Conservation (phyloP, 2,797 vertebrate genomes). For the Sebastiscus tertius region DNA sequence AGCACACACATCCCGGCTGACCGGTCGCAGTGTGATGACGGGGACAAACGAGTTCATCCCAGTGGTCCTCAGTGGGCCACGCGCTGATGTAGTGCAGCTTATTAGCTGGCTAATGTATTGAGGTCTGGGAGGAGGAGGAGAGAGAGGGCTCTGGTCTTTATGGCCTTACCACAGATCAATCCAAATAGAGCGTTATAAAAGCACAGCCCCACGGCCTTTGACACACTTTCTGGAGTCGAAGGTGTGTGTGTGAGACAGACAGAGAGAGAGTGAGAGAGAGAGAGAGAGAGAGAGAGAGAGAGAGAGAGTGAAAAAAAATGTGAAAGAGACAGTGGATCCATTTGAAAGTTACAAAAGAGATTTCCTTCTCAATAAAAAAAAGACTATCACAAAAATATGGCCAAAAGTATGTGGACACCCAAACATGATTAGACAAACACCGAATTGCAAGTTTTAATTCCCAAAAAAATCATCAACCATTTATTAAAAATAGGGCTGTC, state of each 20-base stretch:
- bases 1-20: conserved; percentile 6
- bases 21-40: conserved; percentile 51
- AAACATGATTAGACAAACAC: not conserved
- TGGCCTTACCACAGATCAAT: conserved; percentile 48
- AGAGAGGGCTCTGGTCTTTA: conserved; percentile 6
- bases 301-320: too few species aligned
- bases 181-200: conserved; percentile 44
- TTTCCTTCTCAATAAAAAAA: not conserved
- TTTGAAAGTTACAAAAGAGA: not conserved
- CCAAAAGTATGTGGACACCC: not conserved
- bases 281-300: not conserved
- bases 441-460: not conserved
- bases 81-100: conserved; percentile 63
- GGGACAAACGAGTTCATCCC: conserved; percentile 53
- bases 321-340: not conserved
- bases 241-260: not conserved
- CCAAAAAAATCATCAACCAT: not conserved
- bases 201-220: conserved; percentile 25
- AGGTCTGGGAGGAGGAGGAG: conserved; percentile 42
- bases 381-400: fast-evolving
- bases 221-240: conserved; percentile 35
- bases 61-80: conserved; percentile 40
- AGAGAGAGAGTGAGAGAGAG: not conserved
- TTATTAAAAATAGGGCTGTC: too few species aligned
- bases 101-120: conserved; percentile 65